Evolutionary conservation across 2,113 vertebrate genomes (phyloP), one percentile per base, ranked within the genome.

Genomic region (Riparia riparia): DNA sequence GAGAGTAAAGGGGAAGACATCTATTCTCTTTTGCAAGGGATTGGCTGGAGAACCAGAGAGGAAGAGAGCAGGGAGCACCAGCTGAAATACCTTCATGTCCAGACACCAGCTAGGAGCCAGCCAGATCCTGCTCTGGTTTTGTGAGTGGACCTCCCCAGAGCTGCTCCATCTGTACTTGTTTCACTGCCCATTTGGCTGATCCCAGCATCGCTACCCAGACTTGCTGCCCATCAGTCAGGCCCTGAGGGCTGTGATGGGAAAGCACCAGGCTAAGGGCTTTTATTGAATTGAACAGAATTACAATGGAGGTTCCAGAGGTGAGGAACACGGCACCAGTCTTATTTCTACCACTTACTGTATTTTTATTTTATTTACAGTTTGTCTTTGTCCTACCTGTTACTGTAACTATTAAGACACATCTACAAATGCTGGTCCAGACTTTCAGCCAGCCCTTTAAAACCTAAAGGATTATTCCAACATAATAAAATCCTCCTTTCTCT

Each of bases 401-500:
- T 65, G 16, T 57, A 89, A 73, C 39, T 50, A 53, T 29, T 61
- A 18, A 81, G 47, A 81, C 21, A 44, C 17, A 90, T 6, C 50
- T 83, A 73, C 7, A 86, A 85, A 78, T 60, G 25, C 47, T 51
- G 14, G 29, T 50, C 32, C 39, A 80, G 78, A 70, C 17, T 47
- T 88, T 65, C 28, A 66, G 22, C 8, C 17, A 73, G 26, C 4
- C 8, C 22, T 65, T 72, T 63, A 74, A 85, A 21, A 56, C 17
- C 21, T 65, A n/a, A 66, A 72, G 32, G 32, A 29, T 73, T 81
- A 77, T 31, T 44, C 17, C 37, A 83, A 72, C 20, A 21, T 39
- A 89, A 70, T 32, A 69, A 89, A 84, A 86, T 68, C 20, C 22
- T 80, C 72, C 12, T 64, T 78, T 78, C 71, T 68, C 42, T 50